These are phyloP conservation scores for Gasteruption jaculator DNA, from an alignment of 2,888 invertebrate species.

Conservation along the genomic window DNA sequence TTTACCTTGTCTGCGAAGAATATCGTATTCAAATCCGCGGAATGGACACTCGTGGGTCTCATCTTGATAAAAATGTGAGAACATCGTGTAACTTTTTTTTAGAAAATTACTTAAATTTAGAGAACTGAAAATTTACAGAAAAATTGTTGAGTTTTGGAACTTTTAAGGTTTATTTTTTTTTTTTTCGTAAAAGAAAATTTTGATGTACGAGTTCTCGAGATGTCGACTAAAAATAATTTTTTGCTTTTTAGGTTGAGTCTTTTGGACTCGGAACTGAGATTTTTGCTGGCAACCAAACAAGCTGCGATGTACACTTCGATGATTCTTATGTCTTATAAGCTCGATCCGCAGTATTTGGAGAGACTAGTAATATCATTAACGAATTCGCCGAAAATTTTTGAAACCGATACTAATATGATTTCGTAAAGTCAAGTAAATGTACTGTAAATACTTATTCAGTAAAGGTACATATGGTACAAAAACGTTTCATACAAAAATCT, in stretches of 20 bases:
- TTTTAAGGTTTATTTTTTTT: too few relatives aligned
- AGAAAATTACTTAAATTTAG: conserved; percentile 11
- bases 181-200: conserved; percentile 7
- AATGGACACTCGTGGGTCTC: conserved; percentile 70
- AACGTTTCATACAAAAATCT: too few relatives aligned
- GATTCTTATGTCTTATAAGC: conserved; percentile 44
- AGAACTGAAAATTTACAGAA: too few relatives aligned
- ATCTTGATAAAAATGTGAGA: conserved; percentile 66
- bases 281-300: conserved; percentile 34
- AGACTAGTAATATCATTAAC: conserved; percentile 30
- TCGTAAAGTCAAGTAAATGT: too few relatives aligned
- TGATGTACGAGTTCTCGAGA: conserved; percentile 1
- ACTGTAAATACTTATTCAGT: too few relatives aligned
- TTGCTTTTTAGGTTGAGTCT: conserved; percentile 36
- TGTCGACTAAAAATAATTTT: conserved; percentile 9
- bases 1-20: conserved; percentile 68
- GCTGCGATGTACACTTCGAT: conserved; percentile 40
- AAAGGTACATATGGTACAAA: too few relatives aligned
- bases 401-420: conserved; percentile 1
- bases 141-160: too few relatives aligned
- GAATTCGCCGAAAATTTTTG: conserved; percentile 18
- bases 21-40: conserved; percentile 66
- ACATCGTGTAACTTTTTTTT: conserved; percentile 12
- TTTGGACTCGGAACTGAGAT: conserved; percentile 34
- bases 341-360: conserved; percentile 42